These are phyloP conservation scores for Lichenostomus cassidix DNA, from an alignment of 2,113 vertebrate genomes.

Conservation along the genomic window DNA sequence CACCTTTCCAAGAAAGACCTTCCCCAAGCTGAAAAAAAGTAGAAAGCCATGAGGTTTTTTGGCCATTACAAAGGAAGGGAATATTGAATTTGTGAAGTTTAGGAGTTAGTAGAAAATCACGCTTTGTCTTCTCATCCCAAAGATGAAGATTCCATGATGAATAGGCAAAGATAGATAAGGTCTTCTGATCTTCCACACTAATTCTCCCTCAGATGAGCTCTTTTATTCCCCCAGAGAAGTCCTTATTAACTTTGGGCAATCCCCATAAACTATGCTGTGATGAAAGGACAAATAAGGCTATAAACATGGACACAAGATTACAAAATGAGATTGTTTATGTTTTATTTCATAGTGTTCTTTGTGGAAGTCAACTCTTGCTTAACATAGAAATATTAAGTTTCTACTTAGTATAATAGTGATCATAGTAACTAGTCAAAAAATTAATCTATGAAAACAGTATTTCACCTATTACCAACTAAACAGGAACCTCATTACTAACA, in stretches of 20 bases:
- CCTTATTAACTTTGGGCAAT: background rate
- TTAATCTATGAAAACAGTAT: background rate
- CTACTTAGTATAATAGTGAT: background rate
- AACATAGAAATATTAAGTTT: background rate
- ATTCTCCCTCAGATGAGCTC: background rate
- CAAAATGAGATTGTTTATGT: background rate
- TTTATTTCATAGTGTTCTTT: background rate
- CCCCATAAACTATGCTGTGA: background rate
- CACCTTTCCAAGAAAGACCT: background rate
- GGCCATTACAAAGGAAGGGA: background rate
- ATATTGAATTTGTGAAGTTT: background rate
- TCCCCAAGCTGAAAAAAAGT: background rate
- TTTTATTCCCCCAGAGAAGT: background rate
- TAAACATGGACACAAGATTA: background rate
- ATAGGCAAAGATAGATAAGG: background rate
- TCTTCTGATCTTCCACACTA: background rate
- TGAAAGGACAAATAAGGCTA: background rate
- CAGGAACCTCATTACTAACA: background rate
- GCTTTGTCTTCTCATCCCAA: background rate
- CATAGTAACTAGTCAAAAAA: background rate
- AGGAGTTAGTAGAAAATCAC: background rate
- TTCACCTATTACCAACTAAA: too few relatives aligned
- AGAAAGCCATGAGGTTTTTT: background rate
- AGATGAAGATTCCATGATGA: background rate
- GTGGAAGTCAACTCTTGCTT: background rate